These are phyloP conservation scores for Bursaphelenchus okinawaensis DNA, from an alignment of 2,888 invertebrate species.

Conservation along the genomic window DNA sequence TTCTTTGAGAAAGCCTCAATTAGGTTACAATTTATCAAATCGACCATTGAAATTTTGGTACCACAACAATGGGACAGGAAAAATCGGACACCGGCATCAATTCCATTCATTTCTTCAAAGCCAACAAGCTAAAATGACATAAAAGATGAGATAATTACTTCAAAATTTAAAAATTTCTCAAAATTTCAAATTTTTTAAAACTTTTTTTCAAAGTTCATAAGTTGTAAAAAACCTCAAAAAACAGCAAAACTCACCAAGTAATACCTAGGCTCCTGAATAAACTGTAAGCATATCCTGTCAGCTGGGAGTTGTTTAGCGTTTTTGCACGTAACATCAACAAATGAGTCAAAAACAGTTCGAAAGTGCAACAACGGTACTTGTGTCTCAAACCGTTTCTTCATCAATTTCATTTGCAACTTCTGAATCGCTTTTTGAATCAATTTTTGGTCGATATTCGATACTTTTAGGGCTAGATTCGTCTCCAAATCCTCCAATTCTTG, in stretches of 20 bases:
- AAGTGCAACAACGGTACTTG: not conserved
- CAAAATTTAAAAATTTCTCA: not conserved
- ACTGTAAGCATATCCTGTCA: slow-evolving; percentile 9
- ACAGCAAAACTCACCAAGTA: slow-evolving; percentile 4
- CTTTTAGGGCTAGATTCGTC: not conserved
- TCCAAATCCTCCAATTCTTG: not conserved
- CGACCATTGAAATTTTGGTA: not conserved
- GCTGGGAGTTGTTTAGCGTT: not conserved
- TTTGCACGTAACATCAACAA: not conserved
- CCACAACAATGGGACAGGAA: not conserved
- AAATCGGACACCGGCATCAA: not conserved
- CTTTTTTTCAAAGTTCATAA: not conserved
- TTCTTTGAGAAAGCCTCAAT: not conserved
- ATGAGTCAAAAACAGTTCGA: not conserved
- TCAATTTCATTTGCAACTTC: not conserved
- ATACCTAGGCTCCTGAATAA: not conserved
- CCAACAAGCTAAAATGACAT: not conserved
- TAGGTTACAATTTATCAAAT: not conserved
- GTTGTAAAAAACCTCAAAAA: no score
- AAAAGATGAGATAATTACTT: not conserved
- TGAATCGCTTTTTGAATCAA: not conserved
- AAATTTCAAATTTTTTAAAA: not conserved
- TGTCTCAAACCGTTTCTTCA: not conserved
- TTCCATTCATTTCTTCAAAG: not conserved
- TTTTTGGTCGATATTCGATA: not conserved